These are phyloP conservation scores for Diachasmimorpha longicaudata DNA, from an alignment of 1,140 invertebrate genomes.

Conservation along the genomic window DNA sequence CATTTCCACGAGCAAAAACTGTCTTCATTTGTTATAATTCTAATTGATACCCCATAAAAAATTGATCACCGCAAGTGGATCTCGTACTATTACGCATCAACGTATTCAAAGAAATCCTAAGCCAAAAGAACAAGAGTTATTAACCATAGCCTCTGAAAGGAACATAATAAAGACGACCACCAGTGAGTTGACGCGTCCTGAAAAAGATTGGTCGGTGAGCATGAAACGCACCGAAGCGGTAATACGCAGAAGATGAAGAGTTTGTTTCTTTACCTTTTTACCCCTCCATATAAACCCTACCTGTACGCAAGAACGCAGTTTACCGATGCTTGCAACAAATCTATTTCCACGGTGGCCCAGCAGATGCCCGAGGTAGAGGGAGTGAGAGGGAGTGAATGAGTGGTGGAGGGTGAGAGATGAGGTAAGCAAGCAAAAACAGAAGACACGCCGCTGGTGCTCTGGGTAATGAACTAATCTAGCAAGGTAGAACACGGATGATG, in stretches of 20 bases:
- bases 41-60: no score
- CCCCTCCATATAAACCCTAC: neutral
- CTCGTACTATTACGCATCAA: neutral
- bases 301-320: constrained; percentile 36
- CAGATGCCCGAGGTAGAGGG: neutral
- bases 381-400: neutral
- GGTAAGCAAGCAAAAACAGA: constrained; percentile 39
- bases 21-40: no score
- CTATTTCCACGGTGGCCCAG: constrained; percentile 41
- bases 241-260: constrained; percentile 17
- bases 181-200: constrained; percentile 5
- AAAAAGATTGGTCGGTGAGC: neutral
- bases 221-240: constrained; percentile 18
- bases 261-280: constrained; percentile 1
- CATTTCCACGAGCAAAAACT: no score
- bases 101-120: neutral
- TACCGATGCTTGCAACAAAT: constrained; percentile 50
- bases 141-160: neutral
- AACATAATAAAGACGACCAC: neutral
- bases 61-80: neutral
- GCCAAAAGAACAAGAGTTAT: neutral
- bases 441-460: constrained; percentile 39
- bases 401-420: no score
- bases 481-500: constrained; percentile 9
- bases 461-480: constrained; percentile 52